A percentile compares a stretch with the other conserved stretches of the same genome.
These are phyloP conservation scores for Drosophila atripex DNA, from an alignment of 2,888 invertebrate species.

Conservation along the genomic window DNA sequence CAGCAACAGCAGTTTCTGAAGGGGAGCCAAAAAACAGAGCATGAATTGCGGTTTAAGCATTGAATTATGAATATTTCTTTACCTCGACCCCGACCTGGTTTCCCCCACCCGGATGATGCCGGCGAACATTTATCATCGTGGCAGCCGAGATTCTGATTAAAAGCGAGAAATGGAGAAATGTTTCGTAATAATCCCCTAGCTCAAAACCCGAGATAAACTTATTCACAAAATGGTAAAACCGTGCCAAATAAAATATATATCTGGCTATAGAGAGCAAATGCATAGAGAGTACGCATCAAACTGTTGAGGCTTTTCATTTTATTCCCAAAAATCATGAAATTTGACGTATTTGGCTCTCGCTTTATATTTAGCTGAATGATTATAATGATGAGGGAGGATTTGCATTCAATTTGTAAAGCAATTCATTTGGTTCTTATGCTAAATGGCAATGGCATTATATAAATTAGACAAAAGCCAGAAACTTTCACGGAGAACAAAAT, in stretches of 20 bases:
- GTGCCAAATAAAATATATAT: conserved; percentile 12
- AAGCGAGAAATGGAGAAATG: conserved; percentile 63
- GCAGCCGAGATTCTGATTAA: conserved; percentile 68
- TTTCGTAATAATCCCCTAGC: conserved; percentile 60
- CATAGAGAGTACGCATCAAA: conserved; percentile 13
- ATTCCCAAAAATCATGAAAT: neutral
- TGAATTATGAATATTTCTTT: conserved; percentile 72
- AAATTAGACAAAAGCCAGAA: conserved; percentile 37
- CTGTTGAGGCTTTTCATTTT: conserved; percentile 4
- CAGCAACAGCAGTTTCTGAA: conserved; percentile 1
- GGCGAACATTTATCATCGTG: conserved; percentile 68
- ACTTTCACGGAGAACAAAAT: conserved; percentile 10
- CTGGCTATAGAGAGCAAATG: neutral
- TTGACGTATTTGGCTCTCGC: neutral
- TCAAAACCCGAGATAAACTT: conserved; percentile 1
- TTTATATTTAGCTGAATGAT: conserved; percentile 25
- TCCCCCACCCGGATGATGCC: conserved; percentile 17
- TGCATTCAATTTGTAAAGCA: conserved; percentile 45
- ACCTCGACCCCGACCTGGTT: conserved; percentile 47
- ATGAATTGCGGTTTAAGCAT: conserved; percentile 75
- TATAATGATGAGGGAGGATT: conserved; percentile 40
- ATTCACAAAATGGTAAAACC: conserved; percentile 31
- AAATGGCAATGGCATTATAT: conserved; percentile 48
- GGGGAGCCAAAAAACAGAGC: conserved; percentile 48
- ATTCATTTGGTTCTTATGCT: conserved; percentile 46